Conservation (phyloP, 2,797 vertebrate genomes). For the Toxotes lorentzi region DNA sequence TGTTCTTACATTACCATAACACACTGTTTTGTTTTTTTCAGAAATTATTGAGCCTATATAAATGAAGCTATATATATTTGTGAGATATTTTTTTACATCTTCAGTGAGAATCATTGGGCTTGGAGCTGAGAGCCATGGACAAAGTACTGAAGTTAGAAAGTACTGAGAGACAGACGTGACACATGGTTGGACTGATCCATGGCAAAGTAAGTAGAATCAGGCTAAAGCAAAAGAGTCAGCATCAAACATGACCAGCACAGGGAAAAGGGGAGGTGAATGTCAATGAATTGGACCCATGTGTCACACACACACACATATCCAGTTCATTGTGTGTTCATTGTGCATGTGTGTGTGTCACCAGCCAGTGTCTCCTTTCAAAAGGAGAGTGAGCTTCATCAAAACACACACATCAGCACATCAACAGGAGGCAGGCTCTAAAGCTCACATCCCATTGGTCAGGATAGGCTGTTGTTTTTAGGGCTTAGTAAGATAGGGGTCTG, state of each 20-base stretch:
- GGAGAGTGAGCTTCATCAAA: conserved; percentile 54
- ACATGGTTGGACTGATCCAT: not conserved
- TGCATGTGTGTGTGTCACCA: conserved; percentile 19
- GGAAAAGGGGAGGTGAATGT: not conserved
- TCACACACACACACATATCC: not conserved
- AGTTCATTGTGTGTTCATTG: not conserved
- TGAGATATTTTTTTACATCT: not conserved
- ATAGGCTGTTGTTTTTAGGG: conserved; percentile 51
- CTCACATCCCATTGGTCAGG: conserved; percentile 30
- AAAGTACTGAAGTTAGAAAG: not conserved
- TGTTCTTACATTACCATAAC: not conserved
- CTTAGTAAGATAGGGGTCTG: conserved; percentile 13
- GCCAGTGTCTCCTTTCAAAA: conserved; percentile 31
- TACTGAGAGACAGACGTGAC: not conserved
- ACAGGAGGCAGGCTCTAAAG: conserved; percentile 17
- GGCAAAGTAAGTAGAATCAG: not conserved
- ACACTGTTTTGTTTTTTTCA: not conserved
- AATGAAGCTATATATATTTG: not conserved
- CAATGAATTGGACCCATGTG: not conserved
- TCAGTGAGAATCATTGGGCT: not conserved
- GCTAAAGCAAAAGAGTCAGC: not conserved
- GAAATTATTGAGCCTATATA: not conserved
- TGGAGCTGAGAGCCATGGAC: not conserved
- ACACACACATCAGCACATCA: conserved; percentile 60
- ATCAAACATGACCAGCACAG: not conserved